Evolutionary conservation across 2,797 vertebrate genomes (phyloP).

Genomic region (Aeoliscus strigatus): DNA sequence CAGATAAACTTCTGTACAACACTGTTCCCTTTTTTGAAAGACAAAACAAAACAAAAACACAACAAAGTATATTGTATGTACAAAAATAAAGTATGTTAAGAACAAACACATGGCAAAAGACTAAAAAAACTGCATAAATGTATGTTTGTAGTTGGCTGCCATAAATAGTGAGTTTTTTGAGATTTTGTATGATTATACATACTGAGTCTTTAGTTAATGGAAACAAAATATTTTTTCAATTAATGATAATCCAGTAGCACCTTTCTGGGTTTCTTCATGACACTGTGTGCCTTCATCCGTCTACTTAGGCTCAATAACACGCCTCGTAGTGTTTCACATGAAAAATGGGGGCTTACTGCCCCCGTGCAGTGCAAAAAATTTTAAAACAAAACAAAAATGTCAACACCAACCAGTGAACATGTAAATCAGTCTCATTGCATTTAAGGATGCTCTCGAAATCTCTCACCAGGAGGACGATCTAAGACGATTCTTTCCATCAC

Average conservation of each 20-base stretch:
- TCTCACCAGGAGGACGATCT: constrained; percentile 63
- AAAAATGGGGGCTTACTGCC: constrained; percentile 37
- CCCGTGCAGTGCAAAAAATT: constrained; percentile 65
- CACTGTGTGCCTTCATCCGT: constrained; percentile 19
- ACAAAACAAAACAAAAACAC: constrained; percentile 31
- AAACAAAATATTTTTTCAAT: constrained; percentile 19
- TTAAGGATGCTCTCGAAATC: constrained; percentile 43
- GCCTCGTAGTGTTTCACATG: constrained; percentile 41
- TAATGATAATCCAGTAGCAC: constrained; percentile 52
- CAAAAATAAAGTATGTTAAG: constrained; percentile 60
- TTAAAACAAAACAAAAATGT: constrained; percentile 16
- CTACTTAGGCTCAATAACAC: constrained; percentile 19
- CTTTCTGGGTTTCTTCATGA: constrained; percentile 35
- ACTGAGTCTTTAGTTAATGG: constrained; percentile 17
- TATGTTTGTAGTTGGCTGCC: constrained; percentile 37
- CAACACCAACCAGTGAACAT: constrained; percentile 36
- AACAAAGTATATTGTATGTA: constrained; percentile 60
- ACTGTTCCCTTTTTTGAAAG: constrained; percentile 67
- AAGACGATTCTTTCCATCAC: constrained; percentile 18
- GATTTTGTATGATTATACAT: constrained; percentile 27
- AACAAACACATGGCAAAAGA: constrained; percentile 42
- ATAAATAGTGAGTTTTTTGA: constrained; percentile 52
- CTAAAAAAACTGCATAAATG: constrained; percentile 35
- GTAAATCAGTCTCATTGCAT: constrained; percentile 40
- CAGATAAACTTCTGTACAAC: constrained; percentile 61